Percentiles rank a stretch among this genome's conserved stretches.
Evolutionary conservation across 1,140 invertebrate genomes (phyloP).

Genomic region (Caenorhabditis remanei): DNA sequence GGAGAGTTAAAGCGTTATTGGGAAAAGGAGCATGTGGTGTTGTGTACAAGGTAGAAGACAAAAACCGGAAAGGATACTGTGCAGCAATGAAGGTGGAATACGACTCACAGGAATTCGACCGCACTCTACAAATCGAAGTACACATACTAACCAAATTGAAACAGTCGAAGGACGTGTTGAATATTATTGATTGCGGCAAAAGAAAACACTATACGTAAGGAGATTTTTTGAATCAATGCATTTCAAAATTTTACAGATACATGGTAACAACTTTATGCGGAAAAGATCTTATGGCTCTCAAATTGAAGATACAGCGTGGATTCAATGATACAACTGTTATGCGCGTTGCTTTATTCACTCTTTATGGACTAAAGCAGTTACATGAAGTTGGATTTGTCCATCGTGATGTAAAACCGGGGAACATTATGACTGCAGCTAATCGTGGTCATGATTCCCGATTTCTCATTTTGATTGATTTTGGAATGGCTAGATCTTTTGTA

Average conservation of each 20-base stretch:
- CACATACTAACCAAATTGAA: conserved; percentile 24
- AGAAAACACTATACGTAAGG: conserved; percentile 31
- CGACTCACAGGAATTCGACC: conserved; percentile 23
- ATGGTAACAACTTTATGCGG: conserved; percentile 72
- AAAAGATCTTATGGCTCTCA: conserved; percentile 68
- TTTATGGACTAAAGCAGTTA: conserved; percentile 69
- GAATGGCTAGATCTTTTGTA: conserved; percentile 68
- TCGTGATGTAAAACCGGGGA: conserved; percentile 67
- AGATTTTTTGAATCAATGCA: not conserved
- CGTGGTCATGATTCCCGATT: conserved; percentile 1
- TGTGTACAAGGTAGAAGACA: conserved; percentile 57
- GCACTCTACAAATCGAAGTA: conserved; percentile 51
- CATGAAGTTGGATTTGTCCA: conserved; percentile 67
- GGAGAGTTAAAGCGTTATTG: conserved; percentile 36
- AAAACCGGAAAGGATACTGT: conserved; percentile 26
- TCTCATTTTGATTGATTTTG: conserved; percentile 43
- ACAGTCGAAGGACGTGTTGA: conserved; percentile 7
- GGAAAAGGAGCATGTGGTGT: conserved; percentile 51
- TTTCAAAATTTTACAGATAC: conserved; percentile 53
- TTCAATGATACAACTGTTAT: conserved; percentile 64
- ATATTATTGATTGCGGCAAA: conserved; percentile 41
- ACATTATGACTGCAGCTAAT: conserved; percentile 68
- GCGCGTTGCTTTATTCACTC: conserved; percentile 66
- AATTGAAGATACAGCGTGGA: conserved; percentile 49
- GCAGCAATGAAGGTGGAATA: conserved; percentile 57